phyloP scores from a whole-genome alignment of 2,888 invertebrate genomes.

The Philopedon plagiatum region DNA sequence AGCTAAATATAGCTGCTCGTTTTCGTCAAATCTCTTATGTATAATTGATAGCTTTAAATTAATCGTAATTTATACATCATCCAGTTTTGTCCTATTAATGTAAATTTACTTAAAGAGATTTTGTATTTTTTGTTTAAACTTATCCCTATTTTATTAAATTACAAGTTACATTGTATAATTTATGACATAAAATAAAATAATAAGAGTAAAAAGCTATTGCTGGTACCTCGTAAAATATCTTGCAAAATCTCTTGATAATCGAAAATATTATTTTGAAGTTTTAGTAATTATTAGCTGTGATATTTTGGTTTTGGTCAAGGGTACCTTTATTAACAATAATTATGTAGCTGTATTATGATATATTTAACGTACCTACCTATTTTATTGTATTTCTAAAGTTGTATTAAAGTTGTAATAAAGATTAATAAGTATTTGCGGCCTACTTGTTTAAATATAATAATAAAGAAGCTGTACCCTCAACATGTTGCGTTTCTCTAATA shows the following conservation, averaged over 20 bases:
- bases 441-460: background rate
- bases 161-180: background rate
- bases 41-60: conserved; percentile 1
- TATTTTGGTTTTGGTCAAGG: conserved; percentile 64
- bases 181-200: background rate
- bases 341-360: conserved; percentile 7
- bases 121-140: background rate
- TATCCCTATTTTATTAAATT: background rate
- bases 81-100: background rate
- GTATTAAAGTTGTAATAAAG: conserved; percentile 39
- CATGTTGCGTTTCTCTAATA: no score
- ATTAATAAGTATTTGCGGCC: conserved; percentile 8
- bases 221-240: background rate
- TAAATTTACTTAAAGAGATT: background rate
- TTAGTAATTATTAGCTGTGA: conserved; percentile 70
- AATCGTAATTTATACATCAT: background rate
- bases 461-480: no score
- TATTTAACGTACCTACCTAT: conserved; percentile 33
- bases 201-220: background rate
- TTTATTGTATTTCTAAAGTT: conserved; percentile 28
- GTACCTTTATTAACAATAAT: conserved; percentile 32
- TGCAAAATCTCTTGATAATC: conserved; percentile 11
- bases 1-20: no score
- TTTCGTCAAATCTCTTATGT: no score
- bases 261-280: conserved; percentile 23